Evolutionary conservation across 2,113 vertebrate species (phyloP).

Genomic region (Barnardius zonarius): DNA sequence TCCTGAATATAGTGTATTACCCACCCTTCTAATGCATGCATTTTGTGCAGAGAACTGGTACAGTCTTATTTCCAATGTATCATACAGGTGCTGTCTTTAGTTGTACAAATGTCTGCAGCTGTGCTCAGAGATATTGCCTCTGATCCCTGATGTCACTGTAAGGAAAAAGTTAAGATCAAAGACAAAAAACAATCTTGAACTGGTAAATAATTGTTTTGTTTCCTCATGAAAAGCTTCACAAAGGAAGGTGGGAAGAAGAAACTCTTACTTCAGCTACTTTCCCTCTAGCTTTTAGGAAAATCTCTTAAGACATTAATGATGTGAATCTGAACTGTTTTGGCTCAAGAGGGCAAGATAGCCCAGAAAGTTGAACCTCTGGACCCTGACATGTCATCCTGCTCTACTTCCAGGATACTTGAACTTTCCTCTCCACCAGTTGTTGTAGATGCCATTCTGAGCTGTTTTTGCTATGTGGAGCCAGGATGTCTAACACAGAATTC

Average conservation of each 20-base stretch:
- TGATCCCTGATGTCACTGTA: neutral
- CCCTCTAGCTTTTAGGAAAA: neutral
- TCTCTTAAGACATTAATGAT: neutral
- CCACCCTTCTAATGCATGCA: neutral
- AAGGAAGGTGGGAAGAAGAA: neutral
- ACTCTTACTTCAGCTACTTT: neutral
- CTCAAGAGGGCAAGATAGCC: neutral
- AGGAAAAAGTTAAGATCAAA: neutral
- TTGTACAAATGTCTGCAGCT: neutral
- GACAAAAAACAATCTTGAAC: neutral
- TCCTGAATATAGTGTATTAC: neutral
- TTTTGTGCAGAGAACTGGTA: neutral
- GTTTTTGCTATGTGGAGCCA: neutral
- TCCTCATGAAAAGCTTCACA: neutral
- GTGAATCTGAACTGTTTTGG: neutral
- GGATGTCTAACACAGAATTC: neutral
- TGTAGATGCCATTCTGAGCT: neutral
- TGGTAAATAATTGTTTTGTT: neutral
- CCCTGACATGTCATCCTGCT: neutral
- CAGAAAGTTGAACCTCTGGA: neutral
- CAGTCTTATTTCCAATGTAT: neutral
- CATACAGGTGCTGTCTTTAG: neutral
- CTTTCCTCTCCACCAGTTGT: neutral
- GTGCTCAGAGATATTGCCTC: neutral
- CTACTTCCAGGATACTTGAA: neutral